Evolutionary conservation across 2,888 invertebrate genomes (phyloP), one percentile per base, ranked within the genome.

Genomic region (Tetramorium bicarinatum): DNA sequence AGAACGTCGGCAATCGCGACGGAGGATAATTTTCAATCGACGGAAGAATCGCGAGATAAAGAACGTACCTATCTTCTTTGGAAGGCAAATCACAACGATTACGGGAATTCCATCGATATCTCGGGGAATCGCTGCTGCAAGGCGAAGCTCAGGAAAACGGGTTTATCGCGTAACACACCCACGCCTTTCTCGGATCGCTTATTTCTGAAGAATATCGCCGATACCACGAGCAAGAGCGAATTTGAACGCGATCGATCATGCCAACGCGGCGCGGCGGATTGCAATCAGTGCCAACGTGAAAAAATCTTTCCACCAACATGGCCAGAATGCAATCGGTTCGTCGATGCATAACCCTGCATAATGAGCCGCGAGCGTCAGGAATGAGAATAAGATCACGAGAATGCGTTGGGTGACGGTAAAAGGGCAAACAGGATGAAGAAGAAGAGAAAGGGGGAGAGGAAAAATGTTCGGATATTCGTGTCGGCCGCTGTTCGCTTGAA

Each of bases 321-420:
- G 34, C 56, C 67, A 62, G 67, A 66, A 66, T 18, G 25, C 72
- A 72, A 66, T 71, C 86, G 75, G 77, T 66, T 82, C 87, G 87
- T 81, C 84, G 87, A 87, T 81, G 89, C 90, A 89, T 90, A 89
- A 90, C 87, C 90, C 88, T 89, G 90, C 91, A 90, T 90, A 91
- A 89, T 90, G 87, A 92, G 87, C 81, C 85, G 75, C 54, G 59
- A 77, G 69, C 71, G 84, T 52, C 72, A 76, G 85, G 74, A 85
- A 85, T 54, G 86, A 86, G 88, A 90, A 90, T 87, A 82, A 85
- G 61, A 82, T 85, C 79, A 80, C 56, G 71, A 83, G 67, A 62
- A 83, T 59, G 66, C 41, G 61, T 18, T 61, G 56, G 21, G 47
- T 44, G 74, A 75, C 75, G 56, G 47, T 15, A 59, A 29, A 44